Base-by-base conservation (phyloP, 2,113 vertebrate genomes). In the Benitochromis conjunctus region DNA sequence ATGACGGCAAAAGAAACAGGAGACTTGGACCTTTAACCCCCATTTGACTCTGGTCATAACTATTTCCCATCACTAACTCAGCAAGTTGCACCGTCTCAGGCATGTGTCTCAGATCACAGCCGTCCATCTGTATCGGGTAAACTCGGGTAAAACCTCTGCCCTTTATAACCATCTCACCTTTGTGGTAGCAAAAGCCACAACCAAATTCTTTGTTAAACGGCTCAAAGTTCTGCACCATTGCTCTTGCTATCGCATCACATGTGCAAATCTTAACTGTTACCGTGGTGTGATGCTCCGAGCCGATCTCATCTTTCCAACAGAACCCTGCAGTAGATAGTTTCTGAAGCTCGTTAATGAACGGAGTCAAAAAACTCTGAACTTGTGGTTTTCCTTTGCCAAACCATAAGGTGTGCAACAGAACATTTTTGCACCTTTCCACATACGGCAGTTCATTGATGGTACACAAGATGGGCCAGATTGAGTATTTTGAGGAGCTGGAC, bases 261-360 rank as follows among this genome's bases (percentile, higher is more conserved):
- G 76, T 41, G 16, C 81, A 76, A 6, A 83, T 58, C 34, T 51
- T 48, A 46, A 69, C 81, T 1, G 41, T 14, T 8, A 83, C 81
- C 7, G 21, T 34, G 81, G 69, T 83, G 38, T 18, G 71, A 10
- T 21, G 66, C 12, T 83, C 66, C 1, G 41, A 46, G 11, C 81
- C 81, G 7, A 7, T 55, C 36, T 34, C 36, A 13, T 85, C 83
- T 60, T 9, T 56, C 83, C 83, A 85, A 54, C 6, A 24, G 26
- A 85, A 71, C 1, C 83, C 83, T n/a, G 43, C 60, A 19, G 7
- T 4, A 18, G 77, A 80, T 3, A 85, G 77, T 79, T 80, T 69
- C 54, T 85, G 83, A 21, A 85, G 58, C 19, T 85, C 83, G 2
- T 85, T 24, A 13, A 85, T 80, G 60, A 85, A 85, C 76, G 83